A percentile compares a stretch with the other conserved stretches of the same genome.
Evolutionary conservation across 1,140 invertebrate species (phyloP).

Genomic region (Drosophila guanche): DNA sequence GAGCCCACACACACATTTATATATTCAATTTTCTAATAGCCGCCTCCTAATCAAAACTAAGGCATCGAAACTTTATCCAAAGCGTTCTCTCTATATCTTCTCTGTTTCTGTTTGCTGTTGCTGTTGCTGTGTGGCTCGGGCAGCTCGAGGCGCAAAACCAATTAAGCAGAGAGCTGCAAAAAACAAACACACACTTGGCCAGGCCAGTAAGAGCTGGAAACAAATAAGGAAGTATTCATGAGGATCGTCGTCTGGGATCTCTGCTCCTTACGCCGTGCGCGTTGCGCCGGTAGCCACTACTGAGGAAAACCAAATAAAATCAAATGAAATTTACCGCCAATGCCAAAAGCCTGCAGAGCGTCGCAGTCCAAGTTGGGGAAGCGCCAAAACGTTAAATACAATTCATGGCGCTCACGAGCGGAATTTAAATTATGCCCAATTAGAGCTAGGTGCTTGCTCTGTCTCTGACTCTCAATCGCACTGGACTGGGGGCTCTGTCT

Average conservation of each 20-base stretch:
- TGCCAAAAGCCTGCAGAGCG: constrained; percentile 34
- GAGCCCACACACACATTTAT: constrained; percentile 16
- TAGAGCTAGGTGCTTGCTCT: constrained; percentile 72
- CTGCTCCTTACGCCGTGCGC: constrained; percentile 27
- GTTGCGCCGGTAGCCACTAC: constrained; percentile 24
- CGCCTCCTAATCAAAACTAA: constrained; percentile 76
- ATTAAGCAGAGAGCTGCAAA: constrained; percentile 58
- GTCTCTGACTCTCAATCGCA: constrained; percentile 20
- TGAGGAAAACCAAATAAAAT: constrained; percentile 68
- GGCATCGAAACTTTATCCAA: constrained; percentile 62
- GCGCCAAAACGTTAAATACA: constrained; percentile 81
- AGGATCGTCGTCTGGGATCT: constrained; percentile 54
- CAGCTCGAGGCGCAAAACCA: constrained; percentile 74
- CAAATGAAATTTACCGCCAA: constrained; percentile 78
- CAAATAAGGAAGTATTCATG: constrained; percentile 75
- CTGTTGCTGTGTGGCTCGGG: constrained; percentile 13
- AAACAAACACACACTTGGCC: constrained; percentile 40
- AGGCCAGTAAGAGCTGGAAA: constrained; percentile 31
- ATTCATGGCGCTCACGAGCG: constrained; percentile 80
- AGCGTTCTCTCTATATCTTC: constrained; percentile 22
- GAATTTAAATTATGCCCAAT: constrained; percentile 82
- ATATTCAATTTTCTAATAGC: constrained; percentile 81
- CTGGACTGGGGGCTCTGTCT: constrained; percentile 5
- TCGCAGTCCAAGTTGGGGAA: constrained; percentile 67
- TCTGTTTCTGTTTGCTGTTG: background rate